Conservation (phyloP, 2,797 vertebrate species). For the Diglossa cyanea region DNA sequence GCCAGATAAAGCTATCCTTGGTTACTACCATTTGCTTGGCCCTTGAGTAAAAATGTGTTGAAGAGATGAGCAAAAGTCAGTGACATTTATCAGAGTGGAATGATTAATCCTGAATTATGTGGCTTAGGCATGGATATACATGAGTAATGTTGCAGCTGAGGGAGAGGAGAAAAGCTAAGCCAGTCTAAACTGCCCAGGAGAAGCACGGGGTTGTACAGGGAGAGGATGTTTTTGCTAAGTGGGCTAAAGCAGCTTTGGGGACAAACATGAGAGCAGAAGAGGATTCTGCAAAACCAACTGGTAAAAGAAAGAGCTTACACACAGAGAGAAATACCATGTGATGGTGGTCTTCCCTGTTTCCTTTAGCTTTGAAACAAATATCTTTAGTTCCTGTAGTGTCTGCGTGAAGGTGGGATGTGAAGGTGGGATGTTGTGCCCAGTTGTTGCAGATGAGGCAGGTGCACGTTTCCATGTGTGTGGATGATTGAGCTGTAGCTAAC, state of each 20-base stretch:
- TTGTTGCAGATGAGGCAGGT: not conserved
- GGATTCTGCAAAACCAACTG: not conserved
- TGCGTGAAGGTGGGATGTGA: not conserved
- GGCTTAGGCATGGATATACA: not conserved
- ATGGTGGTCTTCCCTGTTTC: not conserved
- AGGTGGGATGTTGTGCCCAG: not conserved
- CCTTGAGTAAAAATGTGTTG: not conserved
- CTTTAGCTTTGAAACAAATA: not conserved
- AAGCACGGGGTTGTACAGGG: not conserved
- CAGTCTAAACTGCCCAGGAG: not conserved
- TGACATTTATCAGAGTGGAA: not conserved
- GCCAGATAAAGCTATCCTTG: not conserved
- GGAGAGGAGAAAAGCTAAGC: not conserved
- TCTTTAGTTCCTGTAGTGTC: not conserved
- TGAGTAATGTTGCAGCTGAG: not conserved
- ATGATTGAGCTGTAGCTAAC: not conserved
- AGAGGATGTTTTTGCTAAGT: not conserved
- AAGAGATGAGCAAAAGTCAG: not conserved
- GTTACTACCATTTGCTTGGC: not conserved
- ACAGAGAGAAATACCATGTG: not conserved
- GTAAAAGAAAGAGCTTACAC: not conserved
- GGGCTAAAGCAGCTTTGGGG: not conserved
- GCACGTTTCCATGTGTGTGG: rapidly evolving
- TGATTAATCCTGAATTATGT: not conserved
- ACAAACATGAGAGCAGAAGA: not conserved